Evolutionary conservation across 1,140 invertebrate genomes (phyloP).

Genomic region (Telenomus remus): DNA sequence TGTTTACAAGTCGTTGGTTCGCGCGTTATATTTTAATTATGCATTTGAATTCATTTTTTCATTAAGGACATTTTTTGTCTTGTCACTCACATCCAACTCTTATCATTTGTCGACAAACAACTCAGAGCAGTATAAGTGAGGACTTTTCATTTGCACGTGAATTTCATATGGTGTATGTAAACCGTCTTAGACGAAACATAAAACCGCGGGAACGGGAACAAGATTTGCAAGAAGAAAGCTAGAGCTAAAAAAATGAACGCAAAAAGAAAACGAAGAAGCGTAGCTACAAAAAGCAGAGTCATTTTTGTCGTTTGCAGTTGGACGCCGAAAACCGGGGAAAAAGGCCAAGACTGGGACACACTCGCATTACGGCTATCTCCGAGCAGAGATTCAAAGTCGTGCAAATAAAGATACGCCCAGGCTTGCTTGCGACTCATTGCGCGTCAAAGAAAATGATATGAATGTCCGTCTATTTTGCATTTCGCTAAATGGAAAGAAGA

Average conservation of each 20-base stretch:
- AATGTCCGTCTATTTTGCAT: constrained; percentile 65
- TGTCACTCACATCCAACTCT: background rate
- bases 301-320: constrained; percentile 34
- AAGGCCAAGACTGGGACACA: constrained; percentile 40
- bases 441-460: constrained; percentile 69
- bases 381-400: constrained; percentile 70
- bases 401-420: constrained; percentile 68
- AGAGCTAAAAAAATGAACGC: constrained; percentile 4
- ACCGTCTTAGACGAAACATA: constrained; percentile 35
- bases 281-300: constrained; percentile 1
- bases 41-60: background rate
- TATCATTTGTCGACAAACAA: constrained; percentile 1
- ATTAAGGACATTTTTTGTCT: background rate
- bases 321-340: constrained; percentile 28
- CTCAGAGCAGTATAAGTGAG: background rate
- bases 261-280: background rate
- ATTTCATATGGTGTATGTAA: constrained; percentile 35
- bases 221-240: constrained; percentile 8
- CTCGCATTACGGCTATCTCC: constrained; percentile 67
- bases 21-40: too few relatives aligned
- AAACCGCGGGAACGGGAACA: constrained; percentile 7
- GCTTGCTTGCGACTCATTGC: constrained; percentile 71
- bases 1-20: too few relatives aligned
- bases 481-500: constrained; percentile 40
- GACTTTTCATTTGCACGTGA: constrained; percentile 2